Evolutionary conservation across 2,888 invertebrate genomes (phyloP), one percentile per base, ranked within the genome.

Genomic region (Drosophila lutescens): DNA sequence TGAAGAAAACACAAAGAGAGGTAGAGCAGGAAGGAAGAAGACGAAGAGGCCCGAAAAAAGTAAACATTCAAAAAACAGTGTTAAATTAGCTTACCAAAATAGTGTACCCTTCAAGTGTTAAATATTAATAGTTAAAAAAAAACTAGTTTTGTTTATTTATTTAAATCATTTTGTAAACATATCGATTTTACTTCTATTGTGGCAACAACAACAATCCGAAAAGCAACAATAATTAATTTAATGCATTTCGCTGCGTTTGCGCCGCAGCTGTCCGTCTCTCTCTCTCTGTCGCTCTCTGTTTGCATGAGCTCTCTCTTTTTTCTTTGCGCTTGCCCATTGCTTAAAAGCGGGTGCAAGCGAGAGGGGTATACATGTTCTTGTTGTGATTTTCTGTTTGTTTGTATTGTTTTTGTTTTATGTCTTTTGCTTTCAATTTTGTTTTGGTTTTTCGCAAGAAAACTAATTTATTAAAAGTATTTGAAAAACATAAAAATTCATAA

Each of bases 181-280:
- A 40, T 20, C 32, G 1, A 13, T 44, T 47, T 47, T 13, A 1
- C 23, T 38, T 44, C 4, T 41, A 1, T 49, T 66, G 55, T 53
- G 41, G 50, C 50, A 71, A 69, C 69, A 75, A 71, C 60, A 72
- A 76, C 68, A 74, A 79, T 30, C 53, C 56, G 50, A 49, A 57
- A 69, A 77, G 83, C 72, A 77, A 77, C 67, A 68, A 59, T 51
- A 73, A 49, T 46, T 65, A 60, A 73, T 61, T 73, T 58, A 63
- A 74, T 84, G 81, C 79, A 81, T 74, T 85, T 82, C 61, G 57
- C 40, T 70, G 84, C 80, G 87, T 74, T 65, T 80, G 87, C 88
- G 85, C 71, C 47, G 50, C 57, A 54, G 38, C 53, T 46, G 46
- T 23, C 46, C 8, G 38, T 50, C 43, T 50, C 44, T 34, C 38